phyloP scores from a whole-genome alignment of 2,888 invertebrate genomes.

The Julus scandinavius region DNA sequence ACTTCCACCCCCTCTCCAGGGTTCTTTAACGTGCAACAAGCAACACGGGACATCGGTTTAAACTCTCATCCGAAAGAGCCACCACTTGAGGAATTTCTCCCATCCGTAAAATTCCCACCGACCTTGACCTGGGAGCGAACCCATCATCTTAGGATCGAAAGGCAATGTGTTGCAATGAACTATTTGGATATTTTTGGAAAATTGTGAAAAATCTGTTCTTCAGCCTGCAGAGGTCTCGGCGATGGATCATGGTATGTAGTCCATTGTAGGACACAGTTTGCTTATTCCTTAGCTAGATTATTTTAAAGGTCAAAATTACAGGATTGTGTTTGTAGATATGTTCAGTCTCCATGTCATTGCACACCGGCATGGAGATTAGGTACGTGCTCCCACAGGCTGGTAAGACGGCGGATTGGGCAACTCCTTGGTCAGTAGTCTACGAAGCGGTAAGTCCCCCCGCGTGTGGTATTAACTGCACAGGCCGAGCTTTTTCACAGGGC shows the following conservation, averaged over 20 bases:
- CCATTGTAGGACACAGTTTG: background rate
- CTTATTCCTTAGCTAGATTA: background rate
- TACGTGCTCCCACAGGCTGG: background rate
- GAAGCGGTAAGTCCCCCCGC: constrained; percentile 38
- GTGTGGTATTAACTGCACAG: background rate
- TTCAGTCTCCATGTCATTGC: background rate
- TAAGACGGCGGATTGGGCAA: background rate
- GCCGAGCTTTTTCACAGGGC: background rate
- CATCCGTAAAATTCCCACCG: too few relatives aligned
- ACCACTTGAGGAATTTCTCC: too few relatives aligned
- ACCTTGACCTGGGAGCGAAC: too few relatives aligned
- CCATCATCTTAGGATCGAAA: too few relatives aligned
- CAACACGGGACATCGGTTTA: too few relatives aligned
- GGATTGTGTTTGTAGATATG: background rate
- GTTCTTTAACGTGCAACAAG: too few relatives aligned
- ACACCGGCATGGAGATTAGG: background rate
- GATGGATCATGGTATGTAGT: background rate
- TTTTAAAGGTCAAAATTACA: background rate
- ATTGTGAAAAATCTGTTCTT: too few relatives aligned
- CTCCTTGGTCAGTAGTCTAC: constrained; percentile 11
- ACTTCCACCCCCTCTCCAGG: too few relatives aligned
- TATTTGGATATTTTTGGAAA: too few relatives aligned
- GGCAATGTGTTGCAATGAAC: too few relatives aligned
- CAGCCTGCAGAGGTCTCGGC: too few relatives aligned
- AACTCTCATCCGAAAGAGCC: too few relatives aligned